Base-by-base conservation (phyloP, 2,888 invertebrate species). In the Spisula subtruncata region DNA sequence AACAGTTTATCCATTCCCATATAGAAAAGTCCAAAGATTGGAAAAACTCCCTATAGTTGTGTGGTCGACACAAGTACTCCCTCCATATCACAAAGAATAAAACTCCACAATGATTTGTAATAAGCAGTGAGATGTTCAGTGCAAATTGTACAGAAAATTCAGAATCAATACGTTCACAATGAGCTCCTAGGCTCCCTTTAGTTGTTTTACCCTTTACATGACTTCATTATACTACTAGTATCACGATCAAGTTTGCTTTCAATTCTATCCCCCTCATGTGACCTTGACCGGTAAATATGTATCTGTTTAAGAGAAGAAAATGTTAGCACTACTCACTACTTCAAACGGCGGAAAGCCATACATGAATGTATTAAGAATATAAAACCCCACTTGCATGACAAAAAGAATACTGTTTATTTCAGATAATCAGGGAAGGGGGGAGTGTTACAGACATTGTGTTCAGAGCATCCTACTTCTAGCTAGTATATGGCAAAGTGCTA, bases 91-190 rank as follows among this genome's bases (percentile, higher is more conserved):
- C 75, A 75, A 35, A 41, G 75, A 18, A 75, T 75, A 75, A 75
- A 75, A 75, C 18, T 75, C 75, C 75, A 75, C 75, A 75, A 32
- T 75, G 75, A 75, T 75, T 75, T 75, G 75, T 75, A 35, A 75
- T 75, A 75, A 35, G 75, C 75, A 32, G 35, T 18, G 35, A 35
- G 32, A 75, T 16, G 75, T 75, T 0, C 25, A 35, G 35, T 75
- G 35, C n/a, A 75, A 75, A 18, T 75, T 75, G 25, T 75, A 75
- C 75, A 32, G 32, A 35, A 75, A 75, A 35, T 14, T 35, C 14
- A n/a, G n/a, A 75, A 75, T 75, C 75, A 75, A 75, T 75, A 75
- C 75, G 8, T n/a, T n/a, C 75, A 75, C 75, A 75, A 75, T 18
- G 32, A 75, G 10, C 32, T 75, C 16, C 35, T 35, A 35, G 41